Conservation (phyloP, 2,888 invertebrate species). For the Himalopsyche kuldschensis region DNA sequence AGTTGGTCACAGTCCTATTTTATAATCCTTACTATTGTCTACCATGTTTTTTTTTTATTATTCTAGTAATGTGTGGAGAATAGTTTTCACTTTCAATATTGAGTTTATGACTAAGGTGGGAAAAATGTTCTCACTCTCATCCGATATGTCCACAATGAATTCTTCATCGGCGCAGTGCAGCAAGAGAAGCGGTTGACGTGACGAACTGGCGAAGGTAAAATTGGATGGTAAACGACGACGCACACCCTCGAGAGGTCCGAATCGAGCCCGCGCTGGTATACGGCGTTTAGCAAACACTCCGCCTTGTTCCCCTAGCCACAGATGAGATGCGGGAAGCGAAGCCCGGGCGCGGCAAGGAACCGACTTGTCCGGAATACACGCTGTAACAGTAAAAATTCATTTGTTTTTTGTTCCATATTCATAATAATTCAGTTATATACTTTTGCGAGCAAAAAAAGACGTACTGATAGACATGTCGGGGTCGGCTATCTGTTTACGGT, state of each 20-base stretch:
- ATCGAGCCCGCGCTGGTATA: constrained; percentile 71
- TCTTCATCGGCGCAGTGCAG: constrained; percentile 41
- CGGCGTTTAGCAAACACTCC: constrained; percentile 71
- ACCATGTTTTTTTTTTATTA: too few relatives aligned
- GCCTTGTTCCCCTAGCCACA: constrained; percentile 48
- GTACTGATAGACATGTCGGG: constrained; percentile 21
- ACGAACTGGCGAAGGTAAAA: neutral
- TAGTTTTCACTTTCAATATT: neutral
- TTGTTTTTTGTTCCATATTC: too few relatives aligned
- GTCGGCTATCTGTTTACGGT: constrained; percentile 4
- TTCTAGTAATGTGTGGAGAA: too few relatives aligned
- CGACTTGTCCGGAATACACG: constrained; percentile 65
- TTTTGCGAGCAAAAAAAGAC: neutral
- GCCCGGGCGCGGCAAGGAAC: constrained; percentile 76
- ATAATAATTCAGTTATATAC: too few relatives aligned
- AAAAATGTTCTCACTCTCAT: constrained; percentile 58
- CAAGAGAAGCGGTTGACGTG: constrained; percentile 38
- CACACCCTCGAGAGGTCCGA: constrained; percentile 76
- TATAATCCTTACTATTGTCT: too few relatives aligned
- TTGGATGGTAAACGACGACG: constrained; percentile 2
- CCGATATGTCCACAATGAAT: constrained; percentile 58
- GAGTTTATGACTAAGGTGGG: neutral
- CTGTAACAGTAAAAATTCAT: constrained; percentile 40
- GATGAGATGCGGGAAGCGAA: constrained; percentile 71
- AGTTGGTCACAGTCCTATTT: too few relatives aligned